Conservation (phyloP, 2,888 invertebrate genomes). For the Esperia sulphurella region DNA sequence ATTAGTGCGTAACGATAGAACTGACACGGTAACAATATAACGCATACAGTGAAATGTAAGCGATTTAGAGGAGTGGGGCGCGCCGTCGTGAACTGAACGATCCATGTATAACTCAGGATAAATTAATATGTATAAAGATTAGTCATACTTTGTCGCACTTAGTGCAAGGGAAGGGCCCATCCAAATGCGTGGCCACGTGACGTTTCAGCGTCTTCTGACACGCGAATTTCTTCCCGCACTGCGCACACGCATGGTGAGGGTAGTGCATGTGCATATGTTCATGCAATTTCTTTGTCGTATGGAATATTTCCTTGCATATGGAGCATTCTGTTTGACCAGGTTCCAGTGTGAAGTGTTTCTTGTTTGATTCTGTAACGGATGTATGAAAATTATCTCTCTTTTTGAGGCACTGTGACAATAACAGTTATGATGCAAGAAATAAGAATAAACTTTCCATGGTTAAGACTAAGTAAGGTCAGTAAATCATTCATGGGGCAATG, state of each 20-base stretch:
- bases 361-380: neutral
- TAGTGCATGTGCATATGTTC: conserved; percentile 2
- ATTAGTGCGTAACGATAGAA: no score
- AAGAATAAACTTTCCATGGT: no score
- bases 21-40: no score
- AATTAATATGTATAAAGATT: no score
- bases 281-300: neutral
- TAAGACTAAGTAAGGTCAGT: no score
- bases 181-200: conserved; percentile 4
- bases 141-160: conserved; percentile 4
- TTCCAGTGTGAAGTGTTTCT: neutral
- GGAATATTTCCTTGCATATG: neutral
- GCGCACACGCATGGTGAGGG: neutral
- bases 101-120: no score
- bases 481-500: no score
- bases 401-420: no score
- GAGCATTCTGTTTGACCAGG: neutral
- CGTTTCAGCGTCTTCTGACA: neutral
- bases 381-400: no score
- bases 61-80: no score
- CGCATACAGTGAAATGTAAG: no score
- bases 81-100: neutral
- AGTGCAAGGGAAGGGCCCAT: conserved; percentile 3
- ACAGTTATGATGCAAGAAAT: no score
- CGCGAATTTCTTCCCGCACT: conserved; percentile 2